Base-by-base conservation (phyloP, 1,140 invertebrate genomes). In the Aphidius gifuensis region DNA sequence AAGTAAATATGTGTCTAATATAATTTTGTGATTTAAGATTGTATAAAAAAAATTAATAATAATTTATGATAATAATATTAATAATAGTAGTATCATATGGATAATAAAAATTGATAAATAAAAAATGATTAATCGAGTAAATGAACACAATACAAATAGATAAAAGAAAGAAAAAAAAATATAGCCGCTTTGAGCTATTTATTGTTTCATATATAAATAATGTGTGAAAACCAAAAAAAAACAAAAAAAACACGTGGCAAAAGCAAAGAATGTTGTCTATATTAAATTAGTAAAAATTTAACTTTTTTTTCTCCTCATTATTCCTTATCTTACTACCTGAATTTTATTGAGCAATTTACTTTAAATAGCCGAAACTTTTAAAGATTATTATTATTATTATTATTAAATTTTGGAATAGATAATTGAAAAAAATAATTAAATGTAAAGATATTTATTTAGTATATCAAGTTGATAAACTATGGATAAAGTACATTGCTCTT, bases 1-100 rank as follows among this genome's bases (percentile, higher is more conserved):
- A 39, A 45, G 50, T 61, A 47, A 38, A 60, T 60, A 38, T 60
- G 48, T 60, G 58, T 60, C 50, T 50, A 60, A 60, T 60, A 60
- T 60, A 60, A 60, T 75, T 71, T 77, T 77, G 77, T 79, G 77
- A 77, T 65, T 49, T 79, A 79, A 77, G 77, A 74, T 68, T 79
- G 74, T 77, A 77, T 75, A 77, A 71, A 75, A 58, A 61, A 61
- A 39, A 65, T 49, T 39, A 54, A 58, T 43, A 59, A 63, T 65
- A 46, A 60, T 63, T 9, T 39, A 11, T 32, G 8, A 47, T 32
- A 6, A 40, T 46, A 47, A 55, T 55, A 23, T 45, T 54, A 60
- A 60, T 45, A 43, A 61, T 39, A 46, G 11, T 55, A 57, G 47
- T 23, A 44, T 32, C 40, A 47, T 9, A 54, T 40, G 49, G 61